These are phyloP conservation scores for Callosobruchus maculatus DNA, from an alignment of 2,888 invertebrate species.

Conservation along the genomic window DNA sequence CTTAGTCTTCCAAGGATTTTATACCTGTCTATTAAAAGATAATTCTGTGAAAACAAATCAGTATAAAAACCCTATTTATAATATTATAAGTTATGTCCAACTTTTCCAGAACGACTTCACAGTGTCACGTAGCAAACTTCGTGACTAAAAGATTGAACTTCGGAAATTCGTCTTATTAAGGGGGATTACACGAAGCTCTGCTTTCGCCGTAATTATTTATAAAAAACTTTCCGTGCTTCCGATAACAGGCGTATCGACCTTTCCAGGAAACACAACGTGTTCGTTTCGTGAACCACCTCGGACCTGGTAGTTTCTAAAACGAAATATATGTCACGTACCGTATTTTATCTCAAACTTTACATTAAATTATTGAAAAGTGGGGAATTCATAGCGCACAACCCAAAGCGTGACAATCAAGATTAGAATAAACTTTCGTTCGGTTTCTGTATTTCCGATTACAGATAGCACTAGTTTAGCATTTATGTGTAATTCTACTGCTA, in stretches of 20 bases:
- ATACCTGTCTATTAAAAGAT: no score
- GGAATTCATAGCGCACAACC: conserved; percentile 5
- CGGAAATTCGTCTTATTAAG: neutral
- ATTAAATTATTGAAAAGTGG: conserved; percentile 12
- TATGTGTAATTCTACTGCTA: neutral
- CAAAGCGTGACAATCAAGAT: conserved; percentile 12
- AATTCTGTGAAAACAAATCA: no score
- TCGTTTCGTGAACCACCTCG: neutral
- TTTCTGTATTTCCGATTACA: conserved; percentile 6
- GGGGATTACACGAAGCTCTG: neutral
- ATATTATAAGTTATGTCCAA: no score
- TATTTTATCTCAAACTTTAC: conserved; percentile 10
- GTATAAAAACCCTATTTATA: no score
- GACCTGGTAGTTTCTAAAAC: neutral
- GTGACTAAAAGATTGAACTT: neutral
- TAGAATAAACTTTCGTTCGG: conserved; percentile 6
- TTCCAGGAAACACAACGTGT: neutral
- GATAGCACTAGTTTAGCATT: conserved; percentile 1
- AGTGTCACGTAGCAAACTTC: neutral
- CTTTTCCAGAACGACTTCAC: no score
- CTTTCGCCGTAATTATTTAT: conserved; percentile 13
- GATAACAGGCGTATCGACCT: neutral
- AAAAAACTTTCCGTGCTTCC: conserved; percentile 15
- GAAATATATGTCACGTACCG: conserved; percentile 8
- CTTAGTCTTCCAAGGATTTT: no score